Percentiles rank a stretch among this genome's conserved stretches.
Evolutionary conservation across 2,888 invertebrate species (phyloP).

Genomic region (Stramonita haemastoma): DNA sequence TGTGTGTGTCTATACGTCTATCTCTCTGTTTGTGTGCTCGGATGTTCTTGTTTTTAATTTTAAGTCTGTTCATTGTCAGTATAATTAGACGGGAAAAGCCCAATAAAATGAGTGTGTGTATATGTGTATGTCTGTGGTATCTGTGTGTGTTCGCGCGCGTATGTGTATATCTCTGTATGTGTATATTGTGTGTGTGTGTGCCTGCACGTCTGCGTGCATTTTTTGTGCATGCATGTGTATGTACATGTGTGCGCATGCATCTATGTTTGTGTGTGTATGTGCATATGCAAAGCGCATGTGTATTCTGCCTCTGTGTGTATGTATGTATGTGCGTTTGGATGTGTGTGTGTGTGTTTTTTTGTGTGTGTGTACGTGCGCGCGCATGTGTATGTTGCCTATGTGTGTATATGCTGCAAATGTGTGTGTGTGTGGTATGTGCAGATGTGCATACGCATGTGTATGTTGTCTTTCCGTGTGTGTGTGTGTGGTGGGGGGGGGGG

Average conservation of each 20-base stretch:
- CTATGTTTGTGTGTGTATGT: too few relatives aligned
- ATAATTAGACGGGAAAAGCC: neutral
- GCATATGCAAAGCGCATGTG: too few relatives aligned
- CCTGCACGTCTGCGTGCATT: too few relatives aligned
- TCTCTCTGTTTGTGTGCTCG: neutral
- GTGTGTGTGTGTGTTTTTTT: neutral
- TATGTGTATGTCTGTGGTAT: neutral
- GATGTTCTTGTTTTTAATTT: neutral
- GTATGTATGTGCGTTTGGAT: neutral
- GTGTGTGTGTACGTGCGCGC: neutral
- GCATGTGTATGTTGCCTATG: neutral
- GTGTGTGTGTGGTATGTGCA: too few relatives aligned
- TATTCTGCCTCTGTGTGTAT: neutral
- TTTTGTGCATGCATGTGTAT: too few relatives aligned
- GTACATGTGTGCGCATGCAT: too few relatives aligned
- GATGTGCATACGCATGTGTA: too few relatives aligned
- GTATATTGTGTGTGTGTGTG: too few relatives aligned
- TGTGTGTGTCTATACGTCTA: neutral
- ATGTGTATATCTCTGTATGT: neutral
- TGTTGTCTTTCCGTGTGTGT: too few relatives aligned
- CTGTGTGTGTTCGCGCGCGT: neutral
- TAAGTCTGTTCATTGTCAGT: neutral
- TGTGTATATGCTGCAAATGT: too few relatives aligned
- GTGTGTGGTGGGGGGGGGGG: too few relatives aligned
- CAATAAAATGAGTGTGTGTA: neutral